These are phyloP conservation scores for Syrista parreyssii DNA, from an alignment of 2,888 invertebrate genomes.

Conservation along the genomic window DNA sequence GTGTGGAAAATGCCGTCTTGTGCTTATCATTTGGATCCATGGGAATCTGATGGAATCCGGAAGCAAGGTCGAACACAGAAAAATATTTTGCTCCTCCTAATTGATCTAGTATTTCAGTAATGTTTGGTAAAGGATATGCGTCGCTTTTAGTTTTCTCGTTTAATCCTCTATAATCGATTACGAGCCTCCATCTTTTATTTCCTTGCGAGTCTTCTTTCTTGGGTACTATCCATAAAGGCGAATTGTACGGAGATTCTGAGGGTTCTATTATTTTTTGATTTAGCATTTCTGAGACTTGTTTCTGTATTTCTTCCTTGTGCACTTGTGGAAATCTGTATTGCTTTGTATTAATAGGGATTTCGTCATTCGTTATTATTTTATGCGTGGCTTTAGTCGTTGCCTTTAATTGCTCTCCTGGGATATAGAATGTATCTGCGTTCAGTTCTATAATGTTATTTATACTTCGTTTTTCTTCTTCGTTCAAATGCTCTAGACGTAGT, in stretches of 20 bases:
- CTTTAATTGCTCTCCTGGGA: background rate
- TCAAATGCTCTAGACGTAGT: background rate
- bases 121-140: too few relatives aligned
- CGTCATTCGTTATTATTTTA: background rate
- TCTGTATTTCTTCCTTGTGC: conserved; percentile 1
- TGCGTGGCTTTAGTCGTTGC: background rate
- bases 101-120: too few relatives aligned
- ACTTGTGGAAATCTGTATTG: conserved; percentile 7
- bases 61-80: too few relatives aligned
- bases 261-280: background rate
- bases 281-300: background rate
- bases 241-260: background rate
- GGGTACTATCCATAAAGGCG: background rate
- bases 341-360: background rate
- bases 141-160: too few relatives aligned
- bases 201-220: too few relatives aligned
- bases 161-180: too few relatives aligned
- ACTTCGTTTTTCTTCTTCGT: background rate
- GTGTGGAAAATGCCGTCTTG: too few relatives aligned
- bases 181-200: too few relatives aligned
- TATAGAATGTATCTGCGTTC: background rate
- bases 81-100: too few relatives aligned
- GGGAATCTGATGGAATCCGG: too few relatives aligned
- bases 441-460: background rate
- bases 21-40: too few relatives aligned